These are phyloP conservation scores for Dasypus novemcinctus DNA, from an alignment of 2,113 vertebrate species.

Conservation along the genomic window DNA sequence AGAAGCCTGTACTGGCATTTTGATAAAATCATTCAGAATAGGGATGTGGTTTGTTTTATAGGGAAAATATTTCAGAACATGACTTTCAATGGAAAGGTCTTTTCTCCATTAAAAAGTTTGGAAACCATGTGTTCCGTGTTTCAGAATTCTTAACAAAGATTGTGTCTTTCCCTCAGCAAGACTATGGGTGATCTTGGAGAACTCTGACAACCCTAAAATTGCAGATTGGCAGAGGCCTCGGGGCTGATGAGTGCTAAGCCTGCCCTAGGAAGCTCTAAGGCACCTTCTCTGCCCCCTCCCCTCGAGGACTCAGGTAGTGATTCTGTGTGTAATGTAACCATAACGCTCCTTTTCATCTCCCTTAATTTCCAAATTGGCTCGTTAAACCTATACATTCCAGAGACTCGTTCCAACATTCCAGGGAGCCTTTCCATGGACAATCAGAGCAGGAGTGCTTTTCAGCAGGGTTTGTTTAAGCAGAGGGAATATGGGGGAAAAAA, in stretches of 20 bases:
- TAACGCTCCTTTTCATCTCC: constrained; percentile 78
- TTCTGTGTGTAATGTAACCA: constrained; percentile 60
- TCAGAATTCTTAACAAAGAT: background rate
- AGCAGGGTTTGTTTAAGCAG: constrained; percentile 80
- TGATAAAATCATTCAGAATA: background rate
- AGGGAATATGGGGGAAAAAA: constrained; percentile 50
- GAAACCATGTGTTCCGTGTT: background rate
- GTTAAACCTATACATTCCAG: constrained; percentile 83
- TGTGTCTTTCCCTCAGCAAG: background rate
- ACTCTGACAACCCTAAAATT: background rate
- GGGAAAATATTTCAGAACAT: constrained; percentile 6
- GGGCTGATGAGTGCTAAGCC: constrained; percentile 71
- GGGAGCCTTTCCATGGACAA: constrained; percentile 78
- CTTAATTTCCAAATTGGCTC: constrained; percentile 83
- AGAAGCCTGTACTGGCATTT: background rate
- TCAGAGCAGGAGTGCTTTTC: constrained; percentile 79
- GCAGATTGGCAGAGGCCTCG: background rate
- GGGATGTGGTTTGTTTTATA: background rate
- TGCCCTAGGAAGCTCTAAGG: constrained; percentile 12
- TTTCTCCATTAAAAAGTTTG: background rate
- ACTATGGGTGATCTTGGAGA: background rate
- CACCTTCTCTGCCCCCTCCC: background rate
- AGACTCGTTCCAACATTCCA: constrained; percentile 73
- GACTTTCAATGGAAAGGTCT: background rate
- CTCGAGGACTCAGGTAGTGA: constrained; percentile 52